Conservation (phyloP, 2,113 vertebrate species). For the Peromyscus leucopus region DNA sequence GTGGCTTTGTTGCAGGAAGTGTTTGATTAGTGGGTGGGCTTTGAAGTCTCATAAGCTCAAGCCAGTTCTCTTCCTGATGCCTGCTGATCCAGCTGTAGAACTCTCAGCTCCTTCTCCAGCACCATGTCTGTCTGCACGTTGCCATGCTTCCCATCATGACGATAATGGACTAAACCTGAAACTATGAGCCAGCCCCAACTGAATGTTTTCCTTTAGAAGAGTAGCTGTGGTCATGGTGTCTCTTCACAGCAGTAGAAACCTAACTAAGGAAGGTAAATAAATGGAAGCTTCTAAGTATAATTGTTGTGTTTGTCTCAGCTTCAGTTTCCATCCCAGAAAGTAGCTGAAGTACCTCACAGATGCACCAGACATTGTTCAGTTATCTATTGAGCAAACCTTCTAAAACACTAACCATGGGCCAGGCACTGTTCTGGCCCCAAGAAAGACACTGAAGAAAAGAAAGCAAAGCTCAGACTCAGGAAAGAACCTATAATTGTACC, state of each 20-base stretch:
- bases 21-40: not conserved
- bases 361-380: not conserved
- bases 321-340: not conserved
- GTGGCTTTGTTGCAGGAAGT: not conserved
- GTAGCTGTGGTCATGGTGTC: not conserved
- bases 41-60: not conserved
- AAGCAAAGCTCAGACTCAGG: not conserved
- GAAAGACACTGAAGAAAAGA: not conserved
- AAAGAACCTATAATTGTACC: not conserved
- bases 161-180: not conserved
- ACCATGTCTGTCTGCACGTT: too few relatives aligned
- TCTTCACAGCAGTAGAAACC: not conserved
- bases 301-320: slow-evolving; percentile 21
- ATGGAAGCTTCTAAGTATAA: not conserved
- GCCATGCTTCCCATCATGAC: not conserved
- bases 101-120: too few relatives aligned
- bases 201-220: not conserved
- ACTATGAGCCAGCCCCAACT: not conserved
- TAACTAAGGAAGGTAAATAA: not conserved
- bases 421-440: not conserved
- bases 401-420: not conserved
- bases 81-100: too few relatives aligned
- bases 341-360: not conserved
- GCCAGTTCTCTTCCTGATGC: not conserved
- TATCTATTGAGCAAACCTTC: not conserved